Conservation (phyloP, 2,113 vertebrate species). For the Nerophis lumbriciformis region DNA sequence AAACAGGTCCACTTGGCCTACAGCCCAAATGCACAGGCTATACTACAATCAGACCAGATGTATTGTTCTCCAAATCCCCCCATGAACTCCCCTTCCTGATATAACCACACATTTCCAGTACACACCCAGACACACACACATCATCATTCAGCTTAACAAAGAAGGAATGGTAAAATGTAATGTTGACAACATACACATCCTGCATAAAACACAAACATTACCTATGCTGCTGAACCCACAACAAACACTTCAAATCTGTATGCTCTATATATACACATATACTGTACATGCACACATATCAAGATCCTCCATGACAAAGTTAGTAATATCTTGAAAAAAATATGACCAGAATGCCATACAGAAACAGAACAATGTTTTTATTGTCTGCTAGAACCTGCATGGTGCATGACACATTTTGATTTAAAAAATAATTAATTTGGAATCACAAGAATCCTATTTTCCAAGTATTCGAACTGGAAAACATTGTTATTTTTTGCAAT, state of each 20-base stretch:
- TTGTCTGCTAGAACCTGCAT: too few species aligned
- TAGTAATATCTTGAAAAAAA: too few species aligned
- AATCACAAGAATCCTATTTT: too few species aligned
- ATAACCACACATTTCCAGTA: constrained; percentile 22
- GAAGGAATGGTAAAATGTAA: constrained; percentile 20
- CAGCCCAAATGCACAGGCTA: constrained; percentile 11
- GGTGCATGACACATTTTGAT: too few species aligned
- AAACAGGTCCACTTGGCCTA: constrained; percentile 5
- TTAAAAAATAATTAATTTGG: too few species aligned
- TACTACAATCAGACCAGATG: constrained; percentile 19
- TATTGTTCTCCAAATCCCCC: constrained; percentile 56
- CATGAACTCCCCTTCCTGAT: constrained; percentile 45
- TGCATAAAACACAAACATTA: constrained; percentile 23
- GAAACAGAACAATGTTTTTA: too few species aligned
- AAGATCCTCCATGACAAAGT: too few species aligned
- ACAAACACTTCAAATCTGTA: constrained; percentile 1
- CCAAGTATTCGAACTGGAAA: too few species aligned
- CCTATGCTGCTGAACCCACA: constrained; percentile 4
- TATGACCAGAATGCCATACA: too few species aligned
- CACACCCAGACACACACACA: constrained; percentile 6
- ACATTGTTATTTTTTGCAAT: too few species aligned
- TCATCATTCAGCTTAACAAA: constrained; percentile 10
- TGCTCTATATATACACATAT: not conserved
- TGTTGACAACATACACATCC: constrained; percentile 46
- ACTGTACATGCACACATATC: not conserved